Evolutionary conservation across 1,140 invertebrate genomes (phyloP), one percentile per base, ranked within the genome.

Genomic region (Drosophila punjabiensis): DNA sequence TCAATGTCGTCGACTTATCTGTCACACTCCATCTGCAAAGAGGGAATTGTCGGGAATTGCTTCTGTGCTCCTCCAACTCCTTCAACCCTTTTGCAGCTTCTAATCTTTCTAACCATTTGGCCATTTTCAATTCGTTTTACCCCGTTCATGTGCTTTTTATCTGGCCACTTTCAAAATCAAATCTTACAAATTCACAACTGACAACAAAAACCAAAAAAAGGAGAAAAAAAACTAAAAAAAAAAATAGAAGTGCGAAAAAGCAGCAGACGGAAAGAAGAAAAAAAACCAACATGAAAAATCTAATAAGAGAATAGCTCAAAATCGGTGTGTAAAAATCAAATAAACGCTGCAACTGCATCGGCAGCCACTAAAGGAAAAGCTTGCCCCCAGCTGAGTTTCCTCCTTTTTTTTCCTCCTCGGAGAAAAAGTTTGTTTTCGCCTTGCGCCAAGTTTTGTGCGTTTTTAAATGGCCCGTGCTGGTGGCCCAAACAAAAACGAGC

Each of bases 251-350:
- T 48, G 32, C 50, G 74, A 82, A 79, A 70, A 58, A 18, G 18
- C 33, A 69, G 33, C 24, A 56, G 48, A 43, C 8, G 33, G 24
- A 37, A 4, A 64, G 39, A 16, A 67, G 68, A 60, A 65, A 68
- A 65, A 68, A 65, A 63, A 80, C 41, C 67, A 74, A 67, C 69
- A 89, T 33, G 74, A 76, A 65, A 88, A 85, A 88, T 79, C 74
- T 89, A 85, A 88, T 89, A 89, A 89, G 79, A 85, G 85, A 82
- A 81, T 85, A 89, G 74, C 85, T 88, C 85, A 89, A 88, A 88
- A 89, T 89, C 84, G 84, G 83, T 83, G 78, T 89, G 81, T 79
- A 89, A 89, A 89, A 89, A 89, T 88, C 84, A 89, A 89, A 84
- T 88, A 84, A 88, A 88, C 66, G 84, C 74, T 88, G 63, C 77